A percentile compares a stretch with the other conserved stretches of the same genome.
Evolutionary conservation across 2,888 invertebrate species (phyloP).

Genomic region (Azorinus chamasolen): DNA sequence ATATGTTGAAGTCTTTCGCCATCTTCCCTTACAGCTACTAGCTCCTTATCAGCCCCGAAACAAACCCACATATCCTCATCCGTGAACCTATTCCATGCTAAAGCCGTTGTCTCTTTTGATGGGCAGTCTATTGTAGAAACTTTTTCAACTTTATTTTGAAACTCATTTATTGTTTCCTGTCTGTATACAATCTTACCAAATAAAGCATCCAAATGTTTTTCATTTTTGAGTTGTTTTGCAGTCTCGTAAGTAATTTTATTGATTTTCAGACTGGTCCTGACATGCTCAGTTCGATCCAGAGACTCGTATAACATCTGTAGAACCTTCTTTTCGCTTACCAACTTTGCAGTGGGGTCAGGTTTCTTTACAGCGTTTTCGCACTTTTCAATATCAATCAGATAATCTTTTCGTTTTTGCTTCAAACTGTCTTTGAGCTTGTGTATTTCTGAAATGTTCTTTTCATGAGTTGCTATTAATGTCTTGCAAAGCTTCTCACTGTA

Average conservation of each 20-base stretch:
- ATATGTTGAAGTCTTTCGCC: neutral
- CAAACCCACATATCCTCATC: constrained; percentile 29
- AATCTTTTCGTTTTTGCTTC: constrained; percentile 4
- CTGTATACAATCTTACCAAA: constrained; percentile 17
- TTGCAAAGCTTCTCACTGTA: constrained; percentile 12
- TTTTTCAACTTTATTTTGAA: constrained; percentile 13
- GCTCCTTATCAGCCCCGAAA: constrained; percentile 19
- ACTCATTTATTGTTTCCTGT: constrained; percentile 21
- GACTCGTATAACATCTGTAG: constrained; percentile 24
- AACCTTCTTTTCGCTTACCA: constrained; percentile 40
- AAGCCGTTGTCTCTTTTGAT: constrained; percentile 21
- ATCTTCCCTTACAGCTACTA: constrained; percentile 6
- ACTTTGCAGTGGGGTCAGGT: neutral
- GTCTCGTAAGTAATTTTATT: constrained; percentile 8
- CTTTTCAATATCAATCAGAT: constrained; percentile 23
- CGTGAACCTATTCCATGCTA: constrained; percentile 5
- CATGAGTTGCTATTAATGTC: constrained; percentile 7
- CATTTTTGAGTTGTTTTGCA: neutral
- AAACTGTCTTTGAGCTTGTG: constrained; percentile 5
- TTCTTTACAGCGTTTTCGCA: constrained; percentile 18
- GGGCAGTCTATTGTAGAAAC: constrained; percentile 10
- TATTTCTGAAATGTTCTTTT: constrained; percentile 22
- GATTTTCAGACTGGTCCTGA: constrained; percentile 18
- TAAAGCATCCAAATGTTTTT: constrained; percentile 11
- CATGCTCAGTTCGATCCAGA: constrained; percentile 11